Percentiles rank a stretch among this genome's conserved stretches.
Conservation (phyloP, 2,797 vertebrate species). For the Melanotaenia trifasciata region DNA sequence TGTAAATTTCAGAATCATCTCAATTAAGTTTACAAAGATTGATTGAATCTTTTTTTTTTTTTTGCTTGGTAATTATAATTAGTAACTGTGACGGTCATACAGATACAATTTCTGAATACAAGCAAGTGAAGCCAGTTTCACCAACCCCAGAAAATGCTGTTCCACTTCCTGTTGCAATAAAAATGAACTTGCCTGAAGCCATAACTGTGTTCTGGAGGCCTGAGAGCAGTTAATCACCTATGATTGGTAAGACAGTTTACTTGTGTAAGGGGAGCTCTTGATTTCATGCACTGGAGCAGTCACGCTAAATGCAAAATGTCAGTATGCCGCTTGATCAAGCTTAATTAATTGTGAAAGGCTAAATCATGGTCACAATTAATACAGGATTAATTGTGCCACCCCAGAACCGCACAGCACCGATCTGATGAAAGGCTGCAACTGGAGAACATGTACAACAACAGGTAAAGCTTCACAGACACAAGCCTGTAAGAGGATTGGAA, state of each 20-base stretch:
- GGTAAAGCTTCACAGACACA: conserved; percentile 1
- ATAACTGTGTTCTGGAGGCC: conserved; percentile 25
- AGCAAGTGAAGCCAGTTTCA: neutral
- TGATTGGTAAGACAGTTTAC: conserved; percentile 50
- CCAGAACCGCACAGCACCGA: neutral
- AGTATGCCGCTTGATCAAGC: conserved; percentile 44
- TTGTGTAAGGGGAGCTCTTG: conserved; percentile 42
- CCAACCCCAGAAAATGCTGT: neutral
- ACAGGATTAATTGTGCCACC: conserved; percentile 38
- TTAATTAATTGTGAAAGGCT: conserved; percentile 58
- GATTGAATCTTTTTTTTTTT: no score
- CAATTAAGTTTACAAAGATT: no score
- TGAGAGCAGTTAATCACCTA: conserved; percentile 54
- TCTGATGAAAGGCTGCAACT: conserved; percentile 3
- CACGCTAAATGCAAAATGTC: conserved; percentile 49
- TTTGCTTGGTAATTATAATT: no score
- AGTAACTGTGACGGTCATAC: no score
- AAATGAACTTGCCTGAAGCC: conserved; percentile 40
- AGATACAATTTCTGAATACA: neutral
- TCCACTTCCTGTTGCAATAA: conserved; percentile 21
- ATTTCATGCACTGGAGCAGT: conserved; percentile 43
- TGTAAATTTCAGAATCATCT: no score
- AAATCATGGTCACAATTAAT: conserved; percentile 50
- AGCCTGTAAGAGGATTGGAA: conserved; percentile 2
- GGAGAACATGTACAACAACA: neutral